phyloP scores from a whole-genome alignment of 2,888 invertebrate genomes.

The Cephalotes varians region DNA sequence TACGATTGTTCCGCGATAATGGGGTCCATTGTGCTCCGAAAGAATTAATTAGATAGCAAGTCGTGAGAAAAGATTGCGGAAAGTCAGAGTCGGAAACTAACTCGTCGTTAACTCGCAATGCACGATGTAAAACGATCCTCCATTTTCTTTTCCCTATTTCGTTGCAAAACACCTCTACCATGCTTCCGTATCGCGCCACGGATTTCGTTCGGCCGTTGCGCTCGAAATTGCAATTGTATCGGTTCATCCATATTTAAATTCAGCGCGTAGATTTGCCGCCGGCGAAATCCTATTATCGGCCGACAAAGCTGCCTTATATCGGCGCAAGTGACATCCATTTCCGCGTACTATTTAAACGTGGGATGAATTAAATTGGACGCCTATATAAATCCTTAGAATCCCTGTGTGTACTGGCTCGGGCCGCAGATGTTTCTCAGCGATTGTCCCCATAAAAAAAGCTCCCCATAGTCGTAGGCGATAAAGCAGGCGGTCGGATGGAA shows the following conservation, averaged over 20 bases:
- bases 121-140: constrained; percentile 7
- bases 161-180: background rate
- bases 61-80: constrained; percentile 1
- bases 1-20: constrained; percentile 63
- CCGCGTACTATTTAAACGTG: constrained; percentile 70
- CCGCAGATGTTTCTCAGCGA: constrained; percentile 79
- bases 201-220: constrained; percentile 15
- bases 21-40: constrained; percentile 61
- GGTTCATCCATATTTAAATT: constrained; percentile 53
- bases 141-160: background rate
- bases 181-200: background rate
- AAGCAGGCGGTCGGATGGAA: constrained; percentile 72
- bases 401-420: constrained; percentile 61
- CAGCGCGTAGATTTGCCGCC: constrained; percentile 57
- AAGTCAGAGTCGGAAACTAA: background rate
- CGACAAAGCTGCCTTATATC: constrained; percentile 66
- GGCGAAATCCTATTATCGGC: constrained; percentile 67
- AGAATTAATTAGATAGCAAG: constrained; percentile 63
- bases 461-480: constrained; percentile 68
- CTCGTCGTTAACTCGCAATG: constrained; percentile 7
- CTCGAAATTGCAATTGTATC: constrained; percentile 49
- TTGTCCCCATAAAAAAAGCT: constrained; percentile 78
- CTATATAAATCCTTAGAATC: constrained; percentile 71
- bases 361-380: constrained; percentile 72
- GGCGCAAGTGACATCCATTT: constrained; percentile 71